A percentile compares a stretch with the other conserved stretches of the same genome.
phyloP scores from a whole-genome alignment of 1,140 invertebrate genomes.

The Drosophila ficusphila region DNA sequence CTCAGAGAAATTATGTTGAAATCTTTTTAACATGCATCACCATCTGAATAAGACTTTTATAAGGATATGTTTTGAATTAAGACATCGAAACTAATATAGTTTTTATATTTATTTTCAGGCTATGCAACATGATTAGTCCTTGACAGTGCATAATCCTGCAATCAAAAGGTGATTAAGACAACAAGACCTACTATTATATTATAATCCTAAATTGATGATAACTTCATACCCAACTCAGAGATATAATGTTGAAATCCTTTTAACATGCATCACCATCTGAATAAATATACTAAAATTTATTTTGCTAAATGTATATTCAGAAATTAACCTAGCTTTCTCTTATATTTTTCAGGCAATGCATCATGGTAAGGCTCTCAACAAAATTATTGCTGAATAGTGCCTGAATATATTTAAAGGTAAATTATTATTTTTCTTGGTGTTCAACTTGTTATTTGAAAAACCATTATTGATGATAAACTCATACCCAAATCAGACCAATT shows the following conservation, averaged over 20 bases:
- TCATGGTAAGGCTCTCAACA: too few relatives aligned
- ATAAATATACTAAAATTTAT: too few relatives aligned
- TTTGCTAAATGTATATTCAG: background rate
- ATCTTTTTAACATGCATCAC: slow-evolving; percentile 61
- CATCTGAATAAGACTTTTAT: slow-evolving; percentile 33
- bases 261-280: slow-evolving; percentile 37
- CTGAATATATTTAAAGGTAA: background rate
- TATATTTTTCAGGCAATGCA: slow-evolving; percentile 9
- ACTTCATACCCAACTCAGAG: slow-evolving; percentile 51
- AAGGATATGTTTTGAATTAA: background rate
- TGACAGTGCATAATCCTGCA: too few relatives aligned
- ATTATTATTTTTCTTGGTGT: background rate
- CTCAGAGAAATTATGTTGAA: slow-evolving; percentile 48
- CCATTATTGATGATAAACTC: slow-evolving; percentile 44
- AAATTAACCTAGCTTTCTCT: background rate
- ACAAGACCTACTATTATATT: background rate
- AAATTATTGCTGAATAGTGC: too few relatives aligned
- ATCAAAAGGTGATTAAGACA: background rate
- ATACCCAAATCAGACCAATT: slow-evolving; percentile 44
- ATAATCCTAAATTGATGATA: slow-evolving; percentile 52
- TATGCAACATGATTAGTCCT: background rate
- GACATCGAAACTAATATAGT: background rate
- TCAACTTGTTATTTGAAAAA: background rate
- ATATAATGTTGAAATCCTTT: slow-evolving; percentile 17
- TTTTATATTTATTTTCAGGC: slow-evolving; percentile 5